Evolutionary conservation across 1,140 invertebrate species (phyloP), one percentile per base, ranked within the genome.

Genomic region (Atta cephalotes): DNA sequence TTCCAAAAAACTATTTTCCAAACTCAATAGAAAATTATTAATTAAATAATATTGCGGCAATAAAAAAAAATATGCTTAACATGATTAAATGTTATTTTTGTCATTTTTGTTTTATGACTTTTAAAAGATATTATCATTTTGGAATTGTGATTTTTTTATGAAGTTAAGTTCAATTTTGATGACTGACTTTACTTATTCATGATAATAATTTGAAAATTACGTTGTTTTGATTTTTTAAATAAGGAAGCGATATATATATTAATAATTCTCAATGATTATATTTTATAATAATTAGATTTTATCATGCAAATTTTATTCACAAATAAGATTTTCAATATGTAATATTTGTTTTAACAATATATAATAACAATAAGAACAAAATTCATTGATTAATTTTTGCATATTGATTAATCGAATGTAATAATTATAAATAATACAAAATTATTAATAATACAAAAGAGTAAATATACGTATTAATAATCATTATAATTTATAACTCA

Each of bases 381-480:
- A 49, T 71, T 4, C 31, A 85, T 65, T 60, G 70, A 68, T 21
- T 31, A 68, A 28, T 21, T 68, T 5, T 39, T 68, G 10, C 4
- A 25, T 68, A 21, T 7, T 14, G 7, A 68, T 68, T 45, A 45
- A 79, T 31, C 45, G n/a, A 65, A 58, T 35, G 18, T 0, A 51
- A 68, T 25, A 53, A 35, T 16, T 63, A 63, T 14, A 79, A 68
- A 53, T 21, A 66, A 53, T 16, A 49, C 49, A 49, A 49, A 49
- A 3, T 49, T 49, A 12, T 3, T 35, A 78, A 49, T 2, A 63
- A 28, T 51, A 51, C 2, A 49, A 3, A 21, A 66, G 18, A 65
- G 28, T 31, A 79, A 28, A 14, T 49, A 63, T 49, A 28, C 63
- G 21, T 49, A 45, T 2, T 77, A 45, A 7, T 18, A 45, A 62